Evolutionary conservation across 2,888 invertebrate genomes (phyloP).

Genomic region (Protophormia terraenovae): DNA sequence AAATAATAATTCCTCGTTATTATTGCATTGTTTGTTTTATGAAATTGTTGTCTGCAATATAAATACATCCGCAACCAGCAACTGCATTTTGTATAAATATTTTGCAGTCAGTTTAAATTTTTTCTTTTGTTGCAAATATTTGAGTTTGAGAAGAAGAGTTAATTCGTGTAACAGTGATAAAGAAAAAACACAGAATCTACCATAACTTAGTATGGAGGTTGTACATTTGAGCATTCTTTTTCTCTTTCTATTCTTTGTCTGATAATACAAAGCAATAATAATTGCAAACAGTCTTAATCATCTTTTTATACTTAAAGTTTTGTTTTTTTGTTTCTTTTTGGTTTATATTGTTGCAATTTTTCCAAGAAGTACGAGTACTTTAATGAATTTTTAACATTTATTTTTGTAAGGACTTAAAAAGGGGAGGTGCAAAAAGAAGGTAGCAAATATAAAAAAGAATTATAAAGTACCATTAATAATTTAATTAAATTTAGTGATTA

Average conservation of each 20-base stretch:
- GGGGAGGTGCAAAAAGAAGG: neutral
- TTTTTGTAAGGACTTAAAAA: slow-evolving; percentile 27
- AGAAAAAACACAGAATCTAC: neutral
- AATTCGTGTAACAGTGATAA: slow-evolving; percentile 22
- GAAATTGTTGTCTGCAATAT: neutral
- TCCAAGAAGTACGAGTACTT: no score
- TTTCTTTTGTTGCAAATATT: slow-evolving; percentile 47
- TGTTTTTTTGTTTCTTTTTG: neutral
- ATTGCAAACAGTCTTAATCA: slow-evolving; percentile 39
- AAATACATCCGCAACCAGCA: neutral
- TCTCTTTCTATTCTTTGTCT: neutral
- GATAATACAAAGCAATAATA: slow-evolving; percentile 16
- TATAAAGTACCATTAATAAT: slow-evolving; percentile 18
- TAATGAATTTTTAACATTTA: slow-evolving; percentile 51
- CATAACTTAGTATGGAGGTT: slow-evolving; percentile 42
- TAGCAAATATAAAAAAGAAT: neutral
- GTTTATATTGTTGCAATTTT: no score
- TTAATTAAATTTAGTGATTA: slow-evolving; percentile 42
- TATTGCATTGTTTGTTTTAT: slow-evolving; percentile 9
- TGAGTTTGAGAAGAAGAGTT: slow-evolving; percentile 22
- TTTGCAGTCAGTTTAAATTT: slow-evolving; percentile 27
- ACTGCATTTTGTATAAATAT: neutral
- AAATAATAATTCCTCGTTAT: neutral
- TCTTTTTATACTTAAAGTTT: slow-evolving; percentile 4
- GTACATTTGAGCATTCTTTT: slow-evolving; percentile 2